Conservation (phyloP, 2,113 vertebrate species). For the Archocentrus centrarchus region DNA sequence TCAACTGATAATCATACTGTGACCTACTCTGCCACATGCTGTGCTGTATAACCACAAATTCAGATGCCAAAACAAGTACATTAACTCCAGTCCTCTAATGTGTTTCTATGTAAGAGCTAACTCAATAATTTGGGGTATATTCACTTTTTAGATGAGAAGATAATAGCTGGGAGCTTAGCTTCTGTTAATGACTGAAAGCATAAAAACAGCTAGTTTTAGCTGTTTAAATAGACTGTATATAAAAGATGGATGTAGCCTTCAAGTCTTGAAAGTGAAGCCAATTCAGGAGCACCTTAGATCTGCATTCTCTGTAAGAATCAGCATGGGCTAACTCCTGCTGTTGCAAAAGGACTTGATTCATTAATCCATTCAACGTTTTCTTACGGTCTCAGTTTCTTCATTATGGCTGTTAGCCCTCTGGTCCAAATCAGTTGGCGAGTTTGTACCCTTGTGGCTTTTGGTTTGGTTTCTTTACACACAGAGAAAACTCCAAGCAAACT, state of each 20-base stretch:
- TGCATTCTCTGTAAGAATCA: neutral
- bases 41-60: neutral
- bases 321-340: too few species aligned
- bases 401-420: neutral
- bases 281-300: neutral
- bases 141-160: neutral
- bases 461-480: neutral
- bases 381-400: neutral
- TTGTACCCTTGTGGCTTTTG: too few species aligned
- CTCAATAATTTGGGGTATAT: too few species aligned
- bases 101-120: neutral
- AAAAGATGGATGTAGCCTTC: neutral
- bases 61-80: neutral
- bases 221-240: neutral
- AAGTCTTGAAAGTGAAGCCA: neutral
- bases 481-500: neutral
- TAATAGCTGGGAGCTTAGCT: neutral
- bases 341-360: too few species aligned
- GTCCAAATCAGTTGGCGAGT: neutral
- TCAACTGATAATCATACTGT: neutral
- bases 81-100: neutral
- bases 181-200: neutral
- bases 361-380: too few species aligned
- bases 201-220: neutral
- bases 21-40: neutral